phyloP scores from a whole-genome alignment of 2,888 invertebrate species.

The Seira ritae region DNA sequence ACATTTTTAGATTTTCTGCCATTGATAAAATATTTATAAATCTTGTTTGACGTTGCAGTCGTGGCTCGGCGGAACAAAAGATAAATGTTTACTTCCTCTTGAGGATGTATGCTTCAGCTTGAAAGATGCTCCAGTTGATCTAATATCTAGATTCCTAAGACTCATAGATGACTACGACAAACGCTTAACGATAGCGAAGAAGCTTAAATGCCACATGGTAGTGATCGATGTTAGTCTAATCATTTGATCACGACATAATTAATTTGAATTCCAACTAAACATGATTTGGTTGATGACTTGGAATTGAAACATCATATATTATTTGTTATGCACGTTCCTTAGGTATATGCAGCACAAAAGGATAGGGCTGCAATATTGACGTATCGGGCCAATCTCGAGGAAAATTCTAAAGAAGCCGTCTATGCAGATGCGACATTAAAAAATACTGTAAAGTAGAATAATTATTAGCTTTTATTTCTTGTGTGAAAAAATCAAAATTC shows the following conservation, averaged over 20 bases:
- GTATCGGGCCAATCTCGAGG: slow-evolving; percentile 81
- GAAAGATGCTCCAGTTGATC: slow-evolving; percentile 75
- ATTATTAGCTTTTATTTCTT: neutral
- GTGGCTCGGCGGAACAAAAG: slow-evolving; percentile 77
- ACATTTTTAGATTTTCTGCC: no score
- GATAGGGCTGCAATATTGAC: slow-evolving; percentile 81
- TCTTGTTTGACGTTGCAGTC: no score
- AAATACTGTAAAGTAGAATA: slow-evolving; percentile 74
- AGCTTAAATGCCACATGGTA: slow-evolving; percentile 81
- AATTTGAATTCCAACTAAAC: no score
- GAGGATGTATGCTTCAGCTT: slow-evolving; percentile 77
- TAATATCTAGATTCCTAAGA: slow-evolving; percentile 79
- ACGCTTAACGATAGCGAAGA: slow-evolving; percentile 80
- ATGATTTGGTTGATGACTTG: no score
- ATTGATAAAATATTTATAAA: no score
- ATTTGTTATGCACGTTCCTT: neutral
- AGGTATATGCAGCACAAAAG: slow-evolving; percentile 79
- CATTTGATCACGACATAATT: no score
- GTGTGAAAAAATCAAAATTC: neutral
- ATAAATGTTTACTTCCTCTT: slow-evolving; percentile 76
- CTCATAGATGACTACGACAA: slow-evolving; percentile 79
- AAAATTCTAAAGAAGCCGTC: slow-evolving; percentile 84
- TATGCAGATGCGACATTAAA: slow-evolving; percentile 84
- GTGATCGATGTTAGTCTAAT: slow-evolving; percentile 79
- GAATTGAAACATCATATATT: no score